Base-by-base conservation (phyloP, 2,888 invertebrate genomes). In the Phania funesta region DNA sequence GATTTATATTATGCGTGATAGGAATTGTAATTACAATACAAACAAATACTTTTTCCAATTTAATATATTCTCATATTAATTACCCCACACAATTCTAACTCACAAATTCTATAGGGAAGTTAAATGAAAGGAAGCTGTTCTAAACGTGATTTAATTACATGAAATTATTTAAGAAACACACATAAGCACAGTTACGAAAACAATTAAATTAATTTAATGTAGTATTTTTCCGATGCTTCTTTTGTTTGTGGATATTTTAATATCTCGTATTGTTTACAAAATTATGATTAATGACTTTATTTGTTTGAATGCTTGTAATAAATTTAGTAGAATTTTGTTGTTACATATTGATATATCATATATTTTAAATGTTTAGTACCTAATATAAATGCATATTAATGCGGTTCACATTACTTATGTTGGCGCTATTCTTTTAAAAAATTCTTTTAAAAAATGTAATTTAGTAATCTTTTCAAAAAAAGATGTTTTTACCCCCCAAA, bases 1-100 rank as follows among this genome's bases (percentile, higher is more conserved):
- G 82, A 78, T 78, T 82, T 74, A 82, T 82, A 62, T 78, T 58
- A 58, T 62, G 74, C 78, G 74, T 82, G 74, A 70, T 82, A 75
- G 22, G 65, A 78, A 70, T 79, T 75, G 78, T 78, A 70, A 79
- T 82, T 82, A 79, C 62, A 58, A 58, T 24, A 54, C 18, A 52
- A 52, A 52, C 26, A 18, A 29, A 50, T 38, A 54, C 41, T 48
- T 16, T 29, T 50, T 38, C n/a, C 16, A 58, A 65, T 73, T 65
- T 67, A 65, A 56, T 48, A 24, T 70, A 35, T 67, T 35, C 52
- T 58, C 48, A 62, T 68, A 62, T 70, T 56, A 35, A 67, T 58
- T 58, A 41, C 56, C 32, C 18, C 6, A 32, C 6, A 24, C 6
- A 9, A 26, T 16, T 18, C 54, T 32, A 16, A 54, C 9, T 13